These are phyloP conservation scores for Brachionus sp. DNA, from an alignment of 1,140 invertebrate species.

Conservation along the genomic window DNA sequence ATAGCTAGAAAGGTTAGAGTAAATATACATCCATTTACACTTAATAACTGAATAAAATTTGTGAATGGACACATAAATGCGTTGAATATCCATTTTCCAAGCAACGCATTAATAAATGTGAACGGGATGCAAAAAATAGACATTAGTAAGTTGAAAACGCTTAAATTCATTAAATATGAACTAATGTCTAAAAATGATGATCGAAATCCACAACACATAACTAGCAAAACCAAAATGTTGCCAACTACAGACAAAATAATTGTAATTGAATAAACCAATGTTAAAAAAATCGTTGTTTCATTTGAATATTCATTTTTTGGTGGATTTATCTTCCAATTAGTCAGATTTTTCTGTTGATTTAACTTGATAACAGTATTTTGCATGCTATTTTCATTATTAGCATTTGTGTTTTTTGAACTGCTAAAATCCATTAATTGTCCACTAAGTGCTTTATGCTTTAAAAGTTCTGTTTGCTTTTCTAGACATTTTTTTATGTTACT, in stretches of 20 bases:
- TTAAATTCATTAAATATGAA: conserved; percentile 21
- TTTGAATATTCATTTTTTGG: conserved; percentile 14
- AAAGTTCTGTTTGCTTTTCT: not conserved
- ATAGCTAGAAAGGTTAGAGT: conserved; percentile 25
- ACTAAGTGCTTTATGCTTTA: not conserved
- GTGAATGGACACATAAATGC: conserved; percentile 23
- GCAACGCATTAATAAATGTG: not conserved
- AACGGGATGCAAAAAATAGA: conserved; percentile 41
- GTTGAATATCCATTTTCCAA: conserved; percentile 28
- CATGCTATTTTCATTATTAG: not conserved
- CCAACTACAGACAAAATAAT: conserved; percentile 1
- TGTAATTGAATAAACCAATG: not conserved
- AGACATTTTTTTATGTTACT: not conserved
- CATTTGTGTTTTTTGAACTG: not conserved
- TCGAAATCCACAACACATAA: conserved; percentile 28
- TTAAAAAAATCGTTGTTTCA: conserved; percentile 11
- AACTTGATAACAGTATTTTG: not conserved
- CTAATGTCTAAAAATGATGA: conserved; percentile 38
- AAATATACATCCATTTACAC: conserved; percentile 18
- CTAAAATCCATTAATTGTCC: not conserved
- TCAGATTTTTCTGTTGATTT: not conserved
- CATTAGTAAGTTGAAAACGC: conserved; percentile 7
- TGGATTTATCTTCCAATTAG: not conserved
- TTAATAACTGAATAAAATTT: conserved; percentile 29
- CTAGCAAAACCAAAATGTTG: not conserved